phyloP scores from a whole-genome alignment of 2,113 vertebrate species.

The Nyctibius bracteatus region DNA sequence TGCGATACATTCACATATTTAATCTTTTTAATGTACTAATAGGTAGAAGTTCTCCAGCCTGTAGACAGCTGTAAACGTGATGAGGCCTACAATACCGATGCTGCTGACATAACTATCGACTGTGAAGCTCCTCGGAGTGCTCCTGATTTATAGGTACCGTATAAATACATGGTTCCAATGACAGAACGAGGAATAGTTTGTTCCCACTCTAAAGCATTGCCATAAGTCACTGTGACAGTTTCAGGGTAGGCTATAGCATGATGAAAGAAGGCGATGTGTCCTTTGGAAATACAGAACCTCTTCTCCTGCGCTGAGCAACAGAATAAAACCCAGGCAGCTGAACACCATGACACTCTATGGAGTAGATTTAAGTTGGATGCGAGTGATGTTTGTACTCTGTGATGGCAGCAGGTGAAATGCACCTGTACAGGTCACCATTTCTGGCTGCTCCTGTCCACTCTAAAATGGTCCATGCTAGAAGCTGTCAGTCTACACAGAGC shows the following conservation, averaged over 20 bases:
- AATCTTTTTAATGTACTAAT: not conserved
- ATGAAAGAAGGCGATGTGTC: not conserved
- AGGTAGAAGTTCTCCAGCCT: not conserved
- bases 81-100: not conserved
- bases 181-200: not conserved
- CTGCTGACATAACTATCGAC: not conserved
- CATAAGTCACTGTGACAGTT: not conserved
- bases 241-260: not conserved
- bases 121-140: not conserved
- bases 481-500: fast-evolving
- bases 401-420: not conserved
- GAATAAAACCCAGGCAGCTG: not conserved
- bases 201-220: not conserved
- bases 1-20: not conserved
- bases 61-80: not conserved
- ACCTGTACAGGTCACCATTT: not conserved
- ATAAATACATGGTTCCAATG: not conserved
- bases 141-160: not conserved
- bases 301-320: not conserved
- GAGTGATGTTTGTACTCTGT: not conserved
- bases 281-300: not conserved
- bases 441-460: not conserved
- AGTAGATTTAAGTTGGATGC: not conserved
- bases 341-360: fast-evolving
- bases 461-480: not conserved